Evolutionary conservation across 1,140 invertebrate species (phyloP), one percentile per base, ranked within the genome.

Genomic region (Cepaea nemoralis): DNA sequence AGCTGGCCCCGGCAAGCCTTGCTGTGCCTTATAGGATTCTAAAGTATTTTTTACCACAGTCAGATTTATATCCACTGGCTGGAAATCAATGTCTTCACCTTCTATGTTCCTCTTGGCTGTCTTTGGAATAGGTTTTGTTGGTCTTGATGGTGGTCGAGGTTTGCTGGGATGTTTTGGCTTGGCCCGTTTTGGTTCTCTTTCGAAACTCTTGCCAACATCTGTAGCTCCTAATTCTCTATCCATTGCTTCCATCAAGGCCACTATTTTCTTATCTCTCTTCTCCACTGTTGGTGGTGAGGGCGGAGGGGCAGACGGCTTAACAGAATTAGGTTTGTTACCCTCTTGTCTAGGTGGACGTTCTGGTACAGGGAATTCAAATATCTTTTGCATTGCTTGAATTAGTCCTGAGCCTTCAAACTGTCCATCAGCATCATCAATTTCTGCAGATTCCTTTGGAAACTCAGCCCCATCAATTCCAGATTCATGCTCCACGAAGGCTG

Each of bases 401-500:
- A 91, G 92, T 95, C 95, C 91, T 95, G 96, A 85, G 94, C 94
- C 86, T 95, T 94, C 90, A 88, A 90, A 89, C 45, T 89, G 85
- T 31, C 89, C 85, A 50, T 90, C 88, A 59, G 80, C 86, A 75
- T 88, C 87, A 74, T 86, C 87, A 89, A 93, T 93, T 82, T 87
- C 86, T 39, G 77, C 82, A 35, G 63, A 71, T 50, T 83, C 83
- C 39, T 85, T 84, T 12, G 92, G 91, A 75, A 92, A 89, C 84
- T 93, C 93, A 42, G 95, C 95, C 16, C 97, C 97, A 86, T 98
- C 96, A 84, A 95, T 93, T 84, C 94, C 94, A 24, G 96, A 97
- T 75, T 94, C 93, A 86, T 95, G 94, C 70, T 95, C 94, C 10
- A 99, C 92, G 90, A 98, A 98, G 22, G 94, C 92, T 77, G 94